Base-by-base conservation (phyloP, 2,888 invertebrate species). In the Trachelus iudaicus region DNA sequence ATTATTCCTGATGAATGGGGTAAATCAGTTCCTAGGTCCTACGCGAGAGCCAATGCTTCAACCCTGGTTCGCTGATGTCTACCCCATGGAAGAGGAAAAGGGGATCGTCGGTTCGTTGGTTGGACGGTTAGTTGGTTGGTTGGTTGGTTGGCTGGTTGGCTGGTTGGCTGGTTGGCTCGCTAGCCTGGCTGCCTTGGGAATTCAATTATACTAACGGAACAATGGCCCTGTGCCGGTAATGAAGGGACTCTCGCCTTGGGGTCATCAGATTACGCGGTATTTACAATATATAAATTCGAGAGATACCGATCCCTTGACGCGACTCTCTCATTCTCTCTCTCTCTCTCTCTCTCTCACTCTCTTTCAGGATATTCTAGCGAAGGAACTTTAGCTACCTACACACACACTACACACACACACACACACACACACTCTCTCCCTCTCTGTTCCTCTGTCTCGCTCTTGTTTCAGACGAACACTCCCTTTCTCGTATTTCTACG, bases 131-230 rank as follows among this genome's bases (percentile, higher is more conserved):
- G 56, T 56, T 56, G 56, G 56, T 23, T 40, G 40, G 40, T 15
- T 23, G 40, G 40, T 0, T 35, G 69, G 69, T 30, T 69, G 40
- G 40, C 4, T 37, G 3, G 40, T 40, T 40, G 40, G 37, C 4
- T 40, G 37, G 35, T 12, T 12, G 37, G 37, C 4, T 37, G 4
- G 40, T 15, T 40, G 40, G 40, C 12, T 40, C 15, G 40, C 23
- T 40, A 4, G 40, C 80, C 78, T 74, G 71, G 80, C 80, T 81
- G 79, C 85, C 89, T 87, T 88, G 87, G 88, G 89, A 89, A 89
- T 89, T 89, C 89, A 89, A 89, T 89, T 89, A 89, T 87, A 88
- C 86, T 83, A 83, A 83, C 82, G 83, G 88, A 89, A 89, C 89
- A 89, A 89, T 89, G 86, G 82, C 84, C 83, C 83, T 83, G 85